Evolutionary conservation across 2,888 invertebrate species (phyloP).

Genomic region (Zele albiditarsus): DNA sequence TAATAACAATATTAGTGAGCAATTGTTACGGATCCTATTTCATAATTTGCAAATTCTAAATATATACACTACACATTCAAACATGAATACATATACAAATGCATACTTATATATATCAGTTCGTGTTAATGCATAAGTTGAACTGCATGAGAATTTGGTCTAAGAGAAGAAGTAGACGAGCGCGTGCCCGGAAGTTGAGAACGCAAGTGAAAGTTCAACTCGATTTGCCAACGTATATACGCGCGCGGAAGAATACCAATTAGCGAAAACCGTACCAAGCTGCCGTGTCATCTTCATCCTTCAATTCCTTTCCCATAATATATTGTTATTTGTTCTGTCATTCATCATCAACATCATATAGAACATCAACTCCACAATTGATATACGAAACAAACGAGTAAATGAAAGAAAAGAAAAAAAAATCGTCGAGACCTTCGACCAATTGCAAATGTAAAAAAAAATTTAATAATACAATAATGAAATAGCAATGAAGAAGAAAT

Average conservation of each 20-base stretch:
- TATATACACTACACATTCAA: not conserved
- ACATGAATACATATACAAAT: not conserved
- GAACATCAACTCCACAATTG: not conserved
- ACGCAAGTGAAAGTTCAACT: conserved; percentile 41
- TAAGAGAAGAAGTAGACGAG: conserved; percentile 19
- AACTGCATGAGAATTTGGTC: conserved; percentile 18
- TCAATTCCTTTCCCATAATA: conserved; percentile 6
- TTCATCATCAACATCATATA: conserved; percentile 1
- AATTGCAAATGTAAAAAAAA: conserved; percentile 2
- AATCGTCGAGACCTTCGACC: not conserved
- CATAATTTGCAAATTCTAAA: not conserved
- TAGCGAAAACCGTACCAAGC: conserved; percentile 38
- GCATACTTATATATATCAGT: not conserved
- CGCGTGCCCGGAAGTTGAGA: conserved; percentile 41
- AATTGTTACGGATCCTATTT: conserved; percentile 5
- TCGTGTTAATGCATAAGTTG: conserved; percentile 13
- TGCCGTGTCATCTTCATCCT: conserved; percentile 13
- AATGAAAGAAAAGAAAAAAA: not conserved
- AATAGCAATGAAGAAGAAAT: not conserved
- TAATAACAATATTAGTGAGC: not conserved
- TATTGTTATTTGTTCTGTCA: conserved; percentile 19
- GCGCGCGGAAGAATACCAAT: conserved; percentile 42
- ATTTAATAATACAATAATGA: not conserved
- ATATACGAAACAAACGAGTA: not conserved
- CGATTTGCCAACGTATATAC: conserved; percentile 41